Percentiles rank a stretch among this genome's conserved stretches.
Evolutionary conservation across 2,888 invertebrate species (phyloP).

Genomic region (Eilema caniola): DNA sequence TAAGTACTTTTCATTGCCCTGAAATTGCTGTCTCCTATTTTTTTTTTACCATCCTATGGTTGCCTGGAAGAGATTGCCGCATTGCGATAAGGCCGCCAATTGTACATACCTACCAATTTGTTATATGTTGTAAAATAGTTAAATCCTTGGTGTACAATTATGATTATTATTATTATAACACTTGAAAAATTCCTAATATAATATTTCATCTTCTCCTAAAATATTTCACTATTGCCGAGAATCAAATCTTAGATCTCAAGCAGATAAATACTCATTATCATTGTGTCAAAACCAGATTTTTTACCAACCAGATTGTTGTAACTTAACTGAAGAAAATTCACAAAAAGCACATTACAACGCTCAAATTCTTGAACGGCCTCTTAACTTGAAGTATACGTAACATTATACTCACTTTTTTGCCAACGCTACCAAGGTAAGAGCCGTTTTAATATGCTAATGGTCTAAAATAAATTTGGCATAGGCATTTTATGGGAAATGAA

Average conservation of each 20-base stretch:
- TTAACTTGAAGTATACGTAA: constrained; percentile 1
- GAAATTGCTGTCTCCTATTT: too few relatives aligned
- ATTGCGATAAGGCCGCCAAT: too few relatives aligned
- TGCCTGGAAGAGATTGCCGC: too few relatives aligned
- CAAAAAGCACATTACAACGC: neutral
- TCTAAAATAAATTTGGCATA: constrained; percentile 82
- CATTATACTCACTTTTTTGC: constrained; percentile 52
- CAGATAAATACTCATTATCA: neutral
- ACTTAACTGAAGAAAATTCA: neutral
- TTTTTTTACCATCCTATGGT: too few relatives aligned
- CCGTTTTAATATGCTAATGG: constrained; percentile 84
- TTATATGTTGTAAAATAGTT: too few relatives aligned
- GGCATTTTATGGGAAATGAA: constrained; percentile 80
- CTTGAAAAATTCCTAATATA: neutral
- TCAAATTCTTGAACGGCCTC: neutral
- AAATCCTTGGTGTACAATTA: too few relatives aligned
- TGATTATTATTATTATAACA: neutral
- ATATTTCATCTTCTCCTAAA: too few relatives aligned
- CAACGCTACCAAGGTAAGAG: constrained; percentile 67
- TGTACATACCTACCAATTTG: too few relatives aligned
- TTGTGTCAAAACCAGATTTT: neutral
- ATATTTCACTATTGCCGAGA: neutral
- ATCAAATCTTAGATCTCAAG: neutral
- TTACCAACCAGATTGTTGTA: neutral
- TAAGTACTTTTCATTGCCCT: too few relatives aligned